These are phyloP conservation scores for Cheirogaleus medius DNA, from an alignment of 2,113 vertebrate genomes.

Conservation along the genomic window DNA sequence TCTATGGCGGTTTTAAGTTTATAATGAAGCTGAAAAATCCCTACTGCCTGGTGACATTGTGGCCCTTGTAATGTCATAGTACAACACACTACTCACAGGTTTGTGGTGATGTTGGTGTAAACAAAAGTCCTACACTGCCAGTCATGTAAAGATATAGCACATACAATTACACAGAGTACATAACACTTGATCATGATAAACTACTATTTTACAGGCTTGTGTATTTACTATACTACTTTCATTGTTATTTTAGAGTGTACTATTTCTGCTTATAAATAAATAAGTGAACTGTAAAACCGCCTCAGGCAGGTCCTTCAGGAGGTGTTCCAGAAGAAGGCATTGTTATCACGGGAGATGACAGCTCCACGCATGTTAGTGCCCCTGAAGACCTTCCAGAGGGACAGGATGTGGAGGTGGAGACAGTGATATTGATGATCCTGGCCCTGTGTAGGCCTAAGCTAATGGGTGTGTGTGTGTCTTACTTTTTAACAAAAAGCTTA, in stretches of 20 bases:
- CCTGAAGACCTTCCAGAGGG: not conserved
- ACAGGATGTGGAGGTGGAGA: not conserved
- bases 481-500: not conserved
- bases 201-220: not conserved
- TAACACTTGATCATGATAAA: not conserved
- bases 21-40: not conserved
- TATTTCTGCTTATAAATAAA: not conserved
- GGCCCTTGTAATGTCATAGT: too few species aligned
- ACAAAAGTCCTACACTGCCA: not conserved
- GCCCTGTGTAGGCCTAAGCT: not conserved
- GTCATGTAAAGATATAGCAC: too few species aligned
- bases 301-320: not conserved
- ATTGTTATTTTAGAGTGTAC: not conserved
- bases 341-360: not conserved
- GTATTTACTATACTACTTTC: not conserved
- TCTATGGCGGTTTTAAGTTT: not conserved
- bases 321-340: not conserved
- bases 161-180: not conserved
- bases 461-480: not conserved
- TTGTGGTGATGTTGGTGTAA: not conserved
- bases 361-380: not conserved
- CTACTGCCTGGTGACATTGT: not conserved
- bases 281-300: not conserved
- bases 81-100: not conserved
- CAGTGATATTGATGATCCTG: not conserved